Evolutionary conservation across 2,113 vertebrate genomes (phyloP).

Genomic region (Coracopsis vasa): DNA sequence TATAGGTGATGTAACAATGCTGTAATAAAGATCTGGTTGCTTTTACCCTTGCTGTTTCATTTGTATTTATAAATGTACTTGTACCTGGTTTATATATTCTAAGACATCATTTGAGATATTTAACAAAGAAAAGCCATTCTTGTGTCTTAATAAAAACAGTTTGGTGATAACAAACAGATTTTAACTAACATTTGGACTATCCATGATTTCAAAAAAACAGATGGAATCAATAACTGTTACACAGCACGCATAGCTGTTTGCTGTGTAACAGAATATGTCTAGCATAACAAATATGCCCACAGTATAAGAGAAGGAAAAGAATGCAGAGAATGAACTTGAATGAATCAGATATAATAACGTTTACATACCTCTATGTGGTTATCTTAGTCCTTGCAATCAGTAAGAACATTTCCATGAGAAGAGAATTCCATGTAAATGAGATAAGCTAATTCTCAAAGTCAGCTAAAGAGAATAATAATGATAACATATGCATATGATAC

Average conservation of each 20-base stretch:
- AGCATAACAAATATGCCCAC: slow-evolving; percentile 47
- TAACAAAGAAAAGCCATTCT: neutral
- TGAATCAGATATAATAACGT: neutral
- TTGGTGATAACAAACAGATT: slow-evolving; percentile 75
- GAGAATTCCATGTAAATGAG: neutral
- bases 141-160: slow-evolving; percentile 8
- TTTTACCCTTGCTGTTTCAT: neutral
- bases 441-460: neutral
- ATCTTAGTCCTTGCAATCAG: neutral
- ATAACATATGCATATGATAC: neutral
- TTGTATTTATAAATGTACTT: neutral
- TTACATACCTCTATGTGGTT: neutral
- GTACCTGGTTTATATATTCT: neutral
- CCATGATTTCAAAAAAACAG: slow-evolving; percentile 69
- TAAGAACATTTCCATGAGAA: neutral
- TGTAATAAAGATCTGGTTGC: neutral
- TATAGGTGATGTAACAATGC: neutral
- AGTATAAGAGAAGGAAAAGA: slow-evolving; percentile 7
- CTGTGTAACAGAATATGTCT: slow-evolving; percentile 39
- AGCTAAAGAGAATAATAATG: neutral
- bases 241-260: slow-evolving; percentile 56
- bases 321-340: neutral
- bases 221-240: slow-evolving; percentile 71
- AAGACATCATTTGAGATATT: neutral
- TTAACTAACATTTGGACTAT: slow-evolving; percentile 70